phyloP scores from a whole-genome alignment of 1,140 invertebrate species.

The Melipona quadrifasciata region DNA sequence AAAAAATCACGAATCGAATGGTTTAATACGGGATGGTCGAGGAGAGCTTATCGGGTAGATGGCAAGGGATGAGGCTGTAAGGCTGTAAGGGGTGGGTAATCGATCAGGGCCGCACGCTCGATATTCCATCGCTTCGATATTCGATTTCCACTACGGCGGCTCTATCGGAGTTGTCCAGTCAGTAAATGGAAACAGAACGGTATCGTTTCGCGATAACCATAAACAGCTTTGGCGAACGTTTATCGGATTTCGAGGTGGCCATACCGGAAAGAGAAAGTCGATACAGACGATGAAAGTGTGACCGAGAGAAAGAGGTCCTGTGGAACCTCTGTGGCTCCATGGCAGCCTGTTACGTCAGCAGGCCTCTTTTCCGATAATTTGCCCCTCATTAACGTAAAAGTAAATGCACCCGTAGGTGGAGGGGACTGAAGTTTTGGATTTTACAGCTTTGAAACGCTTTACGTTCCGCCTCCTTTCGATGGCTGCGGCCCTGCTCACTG shows the following conservation, averaged over 20 bases:
- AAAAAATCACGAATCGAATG: not conserved
- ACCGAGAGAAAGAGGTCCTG: conserved; percentile 57
- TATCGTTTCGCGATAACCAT: conserved; percentile 44
- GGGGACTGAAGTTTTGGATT: conserved; percentile 31
- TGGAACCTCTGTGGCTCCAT: conserved; percentile 68
- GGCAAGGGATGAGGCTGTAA: not conserved
- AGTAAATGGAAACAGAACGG: not conserved
- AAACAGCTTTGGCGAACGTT: conserved; percentile 34
- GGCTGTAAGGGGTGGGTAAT: conserved; percentile 24
- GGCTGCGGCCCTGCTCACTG: conserved; percentile 57
- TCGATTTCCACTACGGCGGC: conserved; percentile 2
- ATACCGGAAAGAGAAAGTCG: conserved; percentile 38
- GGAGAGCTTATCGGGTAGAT: not conserved
- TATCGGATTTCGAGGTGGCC: conserved; percentile 53
- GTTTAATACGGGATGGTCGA: not conserved
- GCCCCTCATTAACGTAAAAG: conserved; percentile 75
- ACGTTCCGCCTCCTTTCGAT: conserved; percentile 3
- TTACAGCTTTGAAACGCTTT: not conserved
- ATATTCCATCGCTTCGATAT: not conserved
- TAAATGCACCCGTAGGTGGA: too few relatives aligned
- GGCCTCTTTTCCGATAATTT: conserved; percentile 78
- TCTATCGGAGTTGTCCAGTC: not conserved
- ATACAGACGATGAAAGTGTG: conserved; percentile 26
- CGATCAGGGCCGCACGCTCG: conserved; percentile 45
- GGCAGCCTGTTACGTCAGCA: conserved; percentile 70